Conservation (phyloP, 1,140 invertebrate species). For the Plutomurus gul region DNA sequence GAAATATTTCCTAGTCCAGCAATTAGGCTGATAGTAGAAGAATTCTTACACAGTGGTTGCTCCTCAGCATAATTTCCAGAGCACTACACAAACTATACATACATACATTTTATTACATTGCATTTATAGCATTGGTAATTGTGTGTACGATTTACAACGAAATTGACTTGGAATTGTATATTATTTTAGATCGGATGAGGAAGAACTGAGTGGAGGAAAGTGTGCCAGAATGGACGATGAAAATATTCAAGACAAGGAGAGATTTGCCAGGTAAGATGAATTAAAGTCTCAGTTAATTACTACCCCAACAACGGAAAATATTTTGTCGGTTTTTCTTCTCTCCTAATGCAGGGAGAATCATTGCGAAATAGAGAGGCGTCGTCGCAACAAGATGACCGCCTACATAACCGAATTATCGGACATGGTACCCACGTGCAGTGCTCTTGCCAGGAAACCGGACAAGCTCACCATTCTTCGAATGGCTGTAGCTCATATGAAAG, state of each 20-base stretch:
- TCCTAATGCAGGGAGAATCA: slow-evolving; percentile 90
- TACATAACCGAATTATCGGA: slow-evolving; percentile 99
- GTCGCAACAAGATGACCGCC: slow-evolving; percentile 99
- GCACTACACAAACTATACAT: too few species aligned
- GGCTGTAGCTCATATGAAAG: slow-evolving; percentile 99
- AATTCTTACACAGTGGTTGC: too few species aligned
- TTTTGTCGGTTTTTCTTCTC: slow-evolving; percentile 57
- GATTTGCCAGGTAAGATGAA: slow-evolving; percentile 79
- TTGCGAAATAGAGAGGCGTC: slow-evolving; percentile 97
- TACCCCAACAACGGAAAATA: slow-evolving; percentile 55
- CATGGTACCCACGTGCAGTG: slow-evolving; percentile 95
- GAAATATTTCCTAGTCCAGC: too few species aligned
- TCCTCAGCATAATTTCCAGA: too few species aligned
- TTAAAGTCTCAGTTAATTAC: neutral
- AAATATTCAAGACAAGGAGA: slow-evolving; percentile 90
- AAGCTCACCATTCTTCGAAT: slow-evolving; percentile 98
- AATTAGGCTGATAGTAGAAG: too few species aligned
- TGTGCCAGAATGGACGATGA: slow-evolving; percentile 88
- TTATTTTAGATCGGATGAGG: slow-evolving; percentile 75
- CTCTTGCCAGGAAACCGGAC: slow-evolving; percentile 96
- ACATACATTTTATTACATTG: too few species aligned
- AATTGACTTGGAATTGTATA: neutral
- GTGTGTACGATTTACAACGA: too few species aligned
- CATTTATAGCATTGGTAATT: too few species aligned
- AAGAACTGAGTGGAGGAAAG: slow-evolving; percentile 77